Percentiles rank a stretch among this genome's conserved stretches.
Conservation (phyloP, 1,140 invertebrate species). For the Saccostrea cuccullata region DNA sequence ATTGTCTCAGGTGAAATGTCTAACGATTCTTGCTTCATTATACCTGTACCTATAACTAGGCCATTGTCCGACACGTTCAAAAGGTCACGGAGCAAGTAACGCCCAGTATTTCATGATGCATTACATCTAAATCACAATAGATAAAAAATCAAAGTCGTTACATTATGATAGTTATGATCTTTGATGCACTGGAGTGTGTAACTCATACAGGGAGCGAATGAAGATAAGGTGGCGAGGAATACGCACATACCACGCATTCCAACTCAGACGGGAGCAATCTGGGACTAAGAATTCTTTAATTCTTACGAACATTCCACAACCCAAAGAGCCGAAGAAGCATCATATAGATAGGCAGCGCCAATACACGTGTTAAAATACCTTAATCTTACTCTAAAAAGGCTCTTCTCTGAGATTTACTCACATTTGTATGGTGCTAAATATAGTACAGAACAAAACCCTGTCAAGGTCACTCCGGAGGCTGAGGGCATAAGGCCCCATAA, state of each 20-base stretch:
- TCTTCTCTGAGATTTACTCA: too few species aligned
- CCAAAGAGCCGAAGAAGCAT: background rate
- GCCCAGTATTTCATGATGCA: background rate
- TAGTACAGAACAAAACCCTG: too few species aligned
- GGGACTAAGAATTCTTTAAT: background rate
- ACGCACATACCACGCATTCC: background rate
- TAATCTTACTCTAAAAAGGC: too few species aligned
- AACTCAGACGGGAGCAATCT: background rate
- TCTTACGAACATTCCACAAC: background rate
- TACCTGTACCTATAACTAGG: background rate
- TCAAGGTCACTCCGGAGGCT: too few species aligned
- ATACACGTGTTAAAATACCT: too few species aligned
- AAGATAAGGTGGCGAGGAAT: background rate
- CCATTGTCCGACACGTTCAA: conserved; percentile 11
- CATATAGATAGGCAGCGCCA: background rate
- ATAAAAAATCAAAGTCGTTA: background rate
- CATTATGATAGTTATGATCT: background rate
- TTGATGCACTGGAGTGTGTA: background rate
- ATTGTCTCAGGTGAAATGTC: background rate
- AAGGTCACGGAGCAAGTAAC: background rate
- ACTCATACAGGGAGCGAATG: background rate
- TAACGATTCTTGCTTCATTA: background rate
- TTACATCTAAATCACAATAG: background rate
- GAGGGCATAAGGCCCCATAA: too few species aligned
- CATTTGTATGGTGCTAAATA: too few species aligned